Evolutionary conservation across 2,888 invertebrate species (phyloP).

Genomic region (Amiota communis): DNA sequence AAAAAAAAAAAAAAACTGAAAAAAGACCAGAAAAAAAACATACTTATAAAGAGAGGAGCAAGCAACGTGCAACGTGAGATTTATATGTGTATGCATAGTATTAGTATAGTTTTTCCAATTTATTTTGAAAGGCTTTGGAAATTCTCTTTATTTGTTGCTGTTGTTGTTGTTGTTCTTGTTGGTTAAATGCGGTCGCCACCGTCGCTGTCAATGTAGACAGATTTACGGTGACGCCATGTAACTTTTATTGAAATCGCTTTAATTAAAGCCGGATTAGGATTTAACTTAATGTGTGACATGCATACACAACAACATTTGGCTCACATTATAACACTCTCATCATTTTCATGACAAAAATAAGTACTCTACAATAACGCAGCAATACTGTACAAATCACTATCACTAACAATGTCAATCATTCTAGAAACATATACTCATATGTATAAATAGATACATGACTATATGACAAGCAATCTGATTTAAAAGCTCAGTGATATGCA

Average conservation of each 20-base stretch:
- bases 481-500: too few species aligned
- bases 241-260: conserved; percentile 12
- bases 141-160: conserved; percentile 59
- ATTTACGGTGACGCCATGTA: not conserved
- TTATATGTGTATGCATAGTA: not conserved
- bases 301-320: not conserved
- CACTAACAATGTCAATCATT: too few species aligned
- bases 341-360: too few species aligned
- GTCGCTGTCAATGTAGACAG: conserved; percentile 13
- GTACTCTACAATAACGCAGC: too few species aligned
- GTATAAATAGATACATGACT: too few species aligned
- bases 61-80: conserved; percentile 3
- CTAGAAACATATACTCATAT: too few species aligned
- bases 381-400: too few species aligned
- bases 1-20: not conserved
- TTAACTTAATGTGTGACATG: not conserved
- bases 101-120: not conserved
- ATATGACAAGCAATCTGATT: too few species aligned
- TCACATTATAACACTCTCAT: too few species aligned
- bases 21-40: not conserved
- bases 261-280: conserved; percentile 12
- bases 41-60: not conserved
- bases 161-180: conserved; percentile 65
- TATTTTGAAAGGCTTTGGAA: conserved; percentile 45
- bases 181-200: conserved; percentile 49